A percentile compares a stretch with the other conserved stretches of the same genome.
These are phyloP conservation scores for Oplegnathus fasciatus DNA, from an alignment of 2,113 vertebrate genomes.

Conservation along the genomic window DNA sequence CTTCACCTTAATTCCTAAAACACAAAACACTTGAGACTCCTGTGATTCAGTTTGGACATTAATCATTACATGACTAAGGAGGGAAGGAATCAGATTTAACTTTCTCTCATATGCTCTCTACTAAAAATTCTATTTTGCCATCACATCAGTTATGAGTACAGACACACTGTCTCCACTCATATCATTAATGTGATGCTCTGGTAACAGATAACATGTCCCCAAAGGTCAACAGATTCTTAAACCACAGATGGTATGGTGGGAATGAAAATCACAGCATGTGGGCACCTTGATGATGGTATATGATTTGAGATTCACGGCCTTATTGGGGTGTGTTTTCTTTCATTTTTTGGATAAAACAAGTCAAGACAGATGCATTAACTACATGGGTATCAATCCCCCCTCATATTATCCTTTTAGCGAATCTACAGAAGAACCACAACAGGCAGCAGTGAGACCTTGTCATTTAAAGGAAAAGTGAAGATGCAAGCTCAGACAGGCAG, in stretches of 20 bases:
- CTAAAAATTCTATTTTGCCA: not conserved
- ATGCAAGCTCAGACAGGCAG: slow-evolving; percentile 48
- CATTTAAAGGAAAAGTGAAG: not conserved
- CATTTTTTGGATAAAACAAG: not conserved
- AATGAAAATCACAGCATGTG: not conserved
- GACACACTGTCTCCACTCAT: not conserved
- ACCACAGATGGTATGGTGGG: not conserved
- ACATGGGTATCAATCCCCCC: slow-evolving; percentile 6
- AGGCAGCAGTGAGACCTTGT: not conserved
- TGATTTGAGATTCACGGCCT: not conserved
- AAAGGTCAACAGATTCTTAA: not conserved
- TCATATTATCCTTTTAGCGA: not conserved
- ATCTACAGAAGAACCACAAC: slow-evolving; percentile 15
- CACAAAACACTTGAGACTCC: not conserved
- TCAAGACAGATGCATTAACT: not conserved
- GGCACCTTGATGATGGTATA: not conserved
- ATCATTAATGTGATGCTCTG: not conserved
- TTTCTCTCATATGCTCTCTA: not conserved
- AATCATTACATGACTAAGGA: not conserved
- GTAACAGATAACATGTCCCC: too few species aligned
- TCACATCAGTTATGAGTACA: not conserved
- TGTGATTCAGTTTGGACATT: not conserved
- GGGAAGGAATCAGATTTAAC: not conserved
- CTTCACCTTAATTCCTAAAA: not conserved
- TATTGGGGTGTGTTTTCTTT: not conserved